Evolutionary conservation across 2,797 vertebrate genomes (phyloP), one percentile per base, ranked within the genome.

Genomic region (Picus viridis): DNA sequence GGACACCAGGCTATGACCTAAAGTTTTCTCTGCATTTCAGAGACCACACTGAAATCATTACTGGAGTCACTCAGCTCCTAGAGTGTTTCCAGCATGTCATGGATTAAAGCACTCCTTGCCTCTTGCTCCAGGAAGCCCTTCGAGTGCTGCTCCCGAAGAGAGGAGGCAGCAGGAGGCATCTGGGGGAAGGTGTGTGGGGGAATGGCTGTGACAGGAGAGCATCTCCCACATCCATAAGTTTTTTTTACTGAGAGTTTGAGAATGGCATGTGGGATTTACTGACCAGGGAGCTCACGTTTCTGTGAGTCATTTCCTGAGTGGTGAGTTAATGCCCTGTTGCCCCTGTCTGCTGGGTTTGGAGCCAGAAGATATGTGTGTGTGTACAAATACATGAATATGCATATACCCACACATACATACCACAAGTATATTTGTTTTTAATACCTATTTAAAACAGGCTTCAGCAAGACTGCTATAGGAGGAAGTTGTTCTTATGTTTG

Each of bases 361-460:
- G 71, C 61, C 29, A 12, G 57, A 65, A 92, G 49, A 26, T 39
- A 6, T 49, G 7, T 19, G 5, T 27, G 3, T 27, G 8, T 29
- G 12, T 36, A 3, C n/a, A 1, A 13, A 2, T 13, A 13, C n/a
- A 9, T 0, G 2, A 26, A 2, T 20, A 3, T 29, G 1, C 14
- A 2, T 15, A 14, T 49, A 49, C 47, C 47, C 47, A 49, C 22
- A 23, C 47, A 49, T 7, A 49, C 7, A 18, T 9, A 51, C 41
- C 41, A 43, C 41, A 43, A 16, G 15, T 13, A 51, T 24, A 51
- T 24, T 13, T 51, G 24, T 24, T 24, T 51, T 49, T 49, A 51
- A 51, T 51, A 51, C 23, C 24, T 24, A 24, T 24, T 51, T 51
- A 24, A 51, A 24, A n/a, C 30, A 7, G 34, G 8, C 18, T 79